Evolutionary conservation across 1,140 invertebrate genomes (phyloP), one percentile per base, ranked within the genome.

Genomic region (Euglossa dilemma): DNA sequence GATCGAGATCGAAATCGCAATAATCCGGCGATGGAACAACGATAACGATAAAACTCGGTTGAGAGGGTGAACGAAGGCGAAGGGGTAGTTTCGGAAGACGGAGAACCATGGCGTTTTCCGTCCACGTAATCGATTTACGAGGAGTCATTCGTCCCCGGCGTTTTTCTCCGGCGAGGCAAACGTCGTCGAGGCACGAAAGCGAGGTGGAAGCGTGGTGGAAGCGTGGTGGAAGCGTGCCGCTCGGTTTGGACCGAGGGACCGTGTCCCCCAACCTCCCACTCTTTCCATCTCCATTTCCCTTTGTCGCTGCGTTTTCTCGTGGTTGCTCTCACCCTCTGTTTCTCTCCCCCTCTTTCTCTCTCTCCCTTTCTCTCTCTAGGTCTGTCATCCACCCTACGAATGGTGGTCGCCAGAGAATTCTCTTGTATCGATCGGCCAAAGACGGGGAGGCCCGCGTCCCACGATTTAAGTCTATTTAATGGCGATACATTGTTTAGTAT

Each of bases 261-360:
- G 67, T 23, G 36, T 50, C 25, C 81, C 79, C 81, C 86, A 78
- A 8, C 83, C 74, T 81, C 45, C 69, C 83, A 82, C 80, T 85
- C 89, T 87, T 90, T 86, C 90, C 89, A 89, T 85, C 87, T 85
- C 84, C 82, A 87, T 90, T 89, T 87, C 87, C 89, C 89, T 89
- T 87, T 86, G 87, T 86, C 83, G 85, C 85, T 71, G 84, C 83
- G 81, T 90, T 86, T 90, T 87, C 88, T 87, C 84, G 83, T 86
- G 83, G 87, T 88, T 83, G 87, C 75, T 57, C 64, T 66, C 75
- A 56, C 67, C 52, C 75, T 64, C 80, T 4, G 20, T 45, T 8
- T 56, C 54, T 43, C 23, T n/a, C 28, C 2, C 18, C 11, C 50
- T 43, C 16, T 28, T 50, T n/a, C n/a, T 18, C 52, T 54, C 12